Evolutionary conservation across 2,888 invertebrate genomes (phyloP).

Genomic region (Dioctria linearis): DNA sequence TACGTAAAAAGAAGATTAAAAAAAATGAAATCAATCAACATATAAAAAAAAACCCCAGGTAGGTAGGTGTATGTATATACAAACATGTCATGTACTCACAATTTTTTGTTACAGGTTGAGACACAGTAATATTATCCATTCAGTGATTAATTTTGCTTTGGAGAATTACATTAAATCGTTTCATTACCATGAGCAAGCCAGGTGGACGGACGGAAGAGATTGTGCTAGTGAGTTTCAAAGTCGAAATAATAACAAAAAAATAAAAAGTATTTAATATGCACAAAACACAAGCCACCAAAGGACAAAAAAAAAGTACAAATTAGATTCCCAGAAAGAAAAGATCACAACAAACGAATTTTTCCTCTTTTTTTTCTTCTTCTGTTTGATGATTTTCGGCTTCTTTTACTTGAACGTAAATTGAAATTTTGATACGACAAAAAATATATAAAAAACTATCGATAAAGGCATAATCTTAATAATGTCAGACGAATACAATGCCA

Average conservation of each 20-base stretch:
- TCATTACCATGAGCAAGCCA: not conserved
- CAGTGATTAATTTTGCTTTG: not conserved
- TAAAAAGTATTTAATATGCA: too few relatives aligned
- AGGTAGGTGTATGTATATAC: too few relatives aligned
- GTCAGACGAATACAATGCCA: too few relatives aligned
- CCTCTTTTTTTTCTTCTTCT: not conserved
- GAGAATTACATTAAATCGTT: conserved; percentile 3
- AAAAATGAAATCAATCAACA: too few relatives aligned
- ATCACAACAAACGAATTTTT: not conserved
- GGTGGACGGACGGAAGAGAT: not conserved
- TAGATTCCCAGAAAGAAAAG: too few relatives aligned
- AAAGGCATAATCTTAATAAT: too few relatives aligned
- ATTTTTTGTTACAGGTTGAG: conserved; percentile 21
- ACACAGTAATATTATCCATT: conserved; percentile 17
- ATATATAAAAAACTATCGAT: not conserved
- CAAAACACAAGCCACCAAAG: too few relatives aligned
- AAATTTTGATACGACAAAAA: not conserved
- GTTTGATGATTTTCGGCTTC: not conserved
- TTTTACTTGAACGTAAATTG: not conserved
- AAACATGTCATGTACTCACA: conserved; percentile 5
- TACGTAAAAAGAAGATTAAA: too few relatives aligned
- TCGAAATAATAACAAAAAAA: too few relatives aligned
- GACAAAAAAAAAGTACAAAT: too few relatives aligned
- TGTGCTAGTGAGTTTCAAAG: too few relatives aligned
- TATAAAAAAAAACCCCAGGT: too few relatives aligned